phyloP scores from a whole-genome alignment of 2,888 invertebrate genomes.

The Apomyelois bistriatella region DNA sequence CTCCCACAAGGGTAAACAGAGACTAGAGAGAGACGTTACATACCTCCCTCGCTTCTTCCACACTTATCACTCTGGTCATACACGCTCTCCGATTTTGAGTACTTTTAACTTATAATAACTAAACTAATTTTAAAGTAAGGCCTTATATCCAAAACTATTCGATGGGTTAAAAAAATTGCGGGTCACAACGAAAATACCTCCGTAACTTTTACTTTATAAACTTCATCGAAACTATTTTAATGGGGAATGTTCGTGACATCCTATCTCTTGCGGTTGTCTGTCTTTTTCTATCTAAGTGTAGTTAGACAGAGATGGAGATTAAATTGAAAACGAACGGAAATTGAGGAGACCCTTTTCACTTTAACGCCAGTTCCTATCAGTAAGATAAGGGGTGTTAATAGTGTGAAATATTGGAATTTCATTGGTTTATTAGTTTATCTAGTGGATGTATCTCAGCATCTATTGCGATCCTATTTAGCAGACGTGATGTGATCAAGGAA shows the following conservation, averaged over 20 bases:
- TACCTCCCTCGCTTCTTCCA: too few relatives aligned
- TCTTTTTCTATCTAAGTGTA: background rate
- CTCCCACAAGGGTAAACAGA: too few relatives aligned
- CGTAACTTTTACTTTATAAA: conserved; percentile 19
- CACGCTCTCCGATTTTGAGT: too few relatives aligned
- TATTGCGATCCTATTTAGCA: too few relatives aligned
- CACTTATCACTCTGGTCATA: too few relatives aligned
- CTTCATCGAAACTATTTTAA: conserved; percentile 46
- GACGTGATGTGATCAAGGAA: too few relatives aligned
- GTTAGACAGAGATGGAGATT: background rate
- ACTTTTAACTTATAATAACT: too few relatives aligned
- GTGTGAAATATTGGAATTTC: conserved; percentile 1
- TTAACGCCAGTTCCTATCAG: conserved; percentile 15
- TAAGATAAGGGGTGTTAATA: conserved; percentile 5
- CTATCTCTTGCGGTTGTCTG: conserved; percentile 25
- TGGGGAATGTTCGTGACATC: conserved; percentile 45
- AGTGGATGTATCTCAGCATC: too few relatives aligned
- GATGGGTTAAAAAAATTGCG: background rate
- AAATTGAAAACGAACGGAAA: conserved; percentile 15
- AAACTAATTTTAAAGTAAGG: too few relatives aligned
- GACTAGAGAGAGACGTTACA: too few relatives aligned
- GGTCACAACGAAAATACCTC: conserved; percentile 18
- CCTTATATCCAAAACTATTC: too few relatives aligned
- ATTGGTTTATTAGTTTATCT: background rate
- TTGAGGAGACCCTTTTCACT: conserved; percentile 20